A percentile compares a stretch with the other conserved stretches of the same genome.
These are phyloP conservation scores for Platichthys flesus DNA, from an alignment of 2,113 vertebrate species.

Conservation along the genomic window DNA sequence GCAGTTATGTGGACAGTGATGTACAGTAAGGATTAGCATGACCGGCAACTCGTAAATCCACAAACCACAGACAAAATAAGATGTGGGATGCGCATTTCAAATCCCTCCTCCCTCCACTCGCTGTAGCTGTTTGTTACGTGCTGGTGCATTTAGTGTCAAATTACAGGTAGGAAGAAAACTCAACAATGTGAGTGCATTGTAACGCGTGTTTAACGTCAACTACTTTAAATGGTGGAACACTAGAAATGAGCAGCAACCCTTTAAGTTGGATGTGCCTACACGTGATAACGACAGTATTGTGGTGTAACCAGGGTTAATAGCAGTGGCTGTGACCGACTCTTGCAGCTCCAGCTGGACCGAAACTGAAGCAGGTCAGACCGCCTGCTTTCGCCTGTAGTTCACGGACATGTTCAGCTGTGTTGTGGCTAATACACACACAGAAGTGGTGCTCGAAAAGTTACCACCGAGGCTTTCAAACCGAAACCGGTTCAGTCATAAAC, in stretches of 20 bases:
- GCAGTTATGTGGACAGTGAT: slow-evolving; percentile 1
- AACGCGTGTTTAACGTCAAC: background rate
- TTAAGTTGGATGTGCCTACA: background rate
- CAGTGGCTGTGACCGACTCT: slow-evolving; percentile 3
- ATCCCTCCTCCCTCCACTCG: background rate
- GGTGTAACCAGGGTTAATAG: slow-evolving; percentile 5
- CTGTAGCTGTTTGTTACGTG: background rate
- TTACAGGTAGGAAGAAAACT: background rate
- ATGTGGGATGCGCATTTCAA: background rate
- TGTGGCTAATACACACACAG: background rate
- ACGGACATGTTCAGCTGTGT: background rate
- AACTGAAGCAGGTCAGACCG: slow-evolving; percentile 24
- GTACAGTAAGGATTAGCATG: slow-evolving; percentile 13
- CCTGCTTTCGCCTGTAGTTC: background rate
- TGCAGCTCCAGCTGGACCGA: slow-evolving; percentile 5
- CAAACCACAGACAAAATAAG: background rate
- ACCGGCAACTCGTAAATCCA: slow-evolving; percentile 1
- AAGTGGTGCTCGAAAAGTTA: slow-evolving; percentile 17
- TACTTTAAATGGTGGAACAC: background rate
- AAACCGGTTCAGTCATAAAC: slow-evolving; percentile 20
- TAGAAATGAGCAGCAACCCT: background rate
- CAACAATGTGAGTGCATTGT: no score
- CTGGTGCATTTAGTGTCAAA: background rate
- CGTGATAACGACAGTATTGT: background rate
- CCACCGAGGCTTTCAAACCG: slow-evolving; percentile 5